Evolutionary conservation across 2,113 vertebrate species (phyloP).

Genomic region (Oncorhynchus keta): DNA sequence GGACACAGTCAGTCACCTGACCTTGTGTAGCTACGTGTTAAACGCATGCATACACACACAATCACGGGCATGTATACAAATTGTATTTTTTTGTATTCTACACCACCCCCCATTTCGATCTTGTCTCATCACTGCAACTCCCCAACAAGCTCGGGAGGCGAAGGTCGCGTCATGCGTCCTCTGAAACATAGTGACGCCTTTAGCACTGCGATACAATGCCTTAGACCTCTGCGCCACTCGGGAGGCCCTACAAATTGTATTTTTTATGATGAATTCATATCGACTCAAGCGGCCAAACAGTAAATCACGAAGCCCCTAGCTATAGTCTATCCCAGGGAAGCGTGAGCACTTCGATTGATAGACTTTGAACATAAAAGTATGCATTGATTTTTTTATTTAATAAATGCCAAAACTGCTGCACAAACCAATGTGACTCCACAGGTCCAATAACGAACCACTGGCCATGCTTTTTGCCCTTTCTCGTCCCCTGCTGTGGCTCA

Average conservation of each 20-base stretch:
- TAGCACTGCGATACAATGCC: too few relatives aligned
- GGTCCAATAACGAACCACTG: neutral
- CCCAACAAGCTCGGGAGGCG: too few relatives aligned
- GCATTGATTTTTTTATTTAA: conserved; percentile 45
- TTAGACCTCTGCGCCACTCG: too few relatives aligned
- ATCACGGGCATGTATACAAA: too few relatives aligned
- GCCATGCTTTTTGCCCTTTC: conserved; percentile 52
- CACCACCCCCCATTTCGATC: too few relatives aligned
- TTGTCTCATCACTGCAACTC: too few relatives aligned
- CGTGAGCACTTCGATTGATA: conserved; percentile 13
- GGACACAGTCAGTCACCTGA: too few relatives aligned
- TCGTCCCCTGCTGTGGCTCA: conserved; percentile 42
- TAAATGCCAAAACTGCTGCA: conserved; percentile 16
- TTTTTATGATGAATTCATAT: conserved; percentile 37
- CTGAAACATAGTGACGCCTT: too few relatives aligned
- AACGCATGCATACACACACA: too few relatives aligned
- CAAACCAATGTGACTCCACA: neutral
- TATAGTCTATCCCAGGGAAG: neutral
- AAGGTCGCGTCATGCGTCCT: too few relatives aligned
- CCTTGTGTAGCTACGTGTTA: too few relatives aligned
- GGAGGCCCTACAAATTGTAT: neutral
- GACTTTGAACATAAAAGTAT: conserved; percentile 13
- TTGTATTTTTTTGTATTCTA: too few relatives aligned
- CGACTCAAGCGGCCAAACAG: conserved; percentile 23
- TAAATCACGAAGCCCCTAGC: neutral